These are phyloP conservation scores for Mycteria americana DNA, from an alignment of 2,797 vertebrate genomes.

Conservation along the genomic window DNA sequence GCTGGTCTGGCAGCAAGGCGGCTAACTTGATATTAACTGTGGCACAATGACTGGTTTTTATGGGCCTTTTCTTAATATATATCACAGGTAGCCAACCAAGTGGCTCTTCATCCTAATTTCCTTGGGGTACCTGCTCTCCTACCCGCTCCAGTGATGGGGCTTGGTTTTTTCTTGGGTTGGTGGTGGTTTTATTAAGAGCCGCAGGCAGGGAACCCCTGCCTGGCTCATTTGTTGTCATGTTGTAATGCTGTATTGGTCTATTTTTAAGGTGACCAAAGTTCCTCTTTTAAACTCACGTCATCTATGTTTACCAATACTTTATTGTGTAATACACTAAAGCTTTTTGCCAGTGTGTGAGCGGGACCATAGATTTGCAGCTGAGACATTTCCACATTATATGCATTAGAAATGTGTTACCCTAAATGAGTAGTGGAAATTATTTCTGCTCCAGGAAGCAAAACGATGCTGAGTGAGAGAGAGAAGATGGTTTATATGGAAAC, in stretches of 20 bases:
- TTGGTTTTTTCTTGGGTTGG: neutral
- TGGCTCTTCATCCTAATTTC: neutral
- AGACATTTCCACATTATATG: neutral
- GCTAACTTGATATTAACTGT: neutral
- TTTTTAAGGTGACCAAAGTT: constrained; percentile 33
- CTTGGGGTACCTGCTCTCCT: neutral
- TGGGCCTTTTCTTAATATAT: neutral
- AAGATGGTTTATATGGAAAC: constrained; percentile 9
- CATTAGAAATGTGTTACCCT: neutral
- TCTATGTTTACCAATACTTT: constrained; percentile 45
- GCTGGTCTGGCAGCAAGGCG: neutral
- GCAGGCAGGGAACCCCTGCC: neutral
- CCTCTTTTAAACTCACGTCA: constrained; percentile 1
- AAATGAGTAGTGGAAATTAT: constrained; percentile 25
- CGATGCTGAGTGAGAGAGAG: neutral
- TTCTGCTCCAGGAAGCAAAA: constrained; percentile 42
- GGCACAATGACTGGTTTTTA: neutral
- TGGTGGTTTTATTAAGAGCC: neutral
- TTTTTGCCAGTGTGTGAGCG: neutral
- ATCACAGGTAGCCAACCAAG: neutral
- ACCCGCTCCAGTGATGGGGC: rapidly evolving
- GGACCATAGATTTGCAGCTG: neutral
- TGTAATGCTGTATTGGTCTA: neutral
- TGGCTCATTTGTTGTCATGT: neutral
- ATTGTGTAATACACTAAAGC: constrained; percentile 6